These are phyloP conservation scores for Platypus cylindrus DNA, from an alignment of 2,888 invertebrate genomes.

Conservation along the genomic window DNA sequence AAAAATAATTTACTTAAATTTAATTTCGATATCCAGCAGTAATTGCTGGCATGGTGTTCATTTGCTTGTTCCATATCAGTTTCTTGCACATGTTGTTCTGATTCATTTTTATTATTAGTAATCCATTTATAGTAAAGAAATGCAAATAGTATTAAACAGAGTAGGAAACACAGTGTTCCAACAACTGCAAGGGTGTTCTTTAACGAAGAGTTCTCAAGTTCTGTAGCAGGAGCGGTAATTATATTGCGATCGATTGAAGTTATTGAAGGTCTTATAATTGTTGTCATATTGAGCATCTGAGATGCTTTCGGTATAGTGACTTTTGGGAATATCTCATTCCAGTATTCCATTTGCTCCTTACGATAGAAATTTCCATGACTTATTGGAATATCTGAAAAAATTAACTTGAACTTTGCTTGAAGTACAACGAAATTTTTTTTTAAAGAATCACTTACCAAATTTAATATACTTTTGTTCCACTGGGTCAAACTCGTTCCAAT, in stretches of 20 bases:
- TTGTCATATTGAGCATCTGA: constrained; percentile 13
- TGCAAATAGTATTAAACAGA: constrained; percentile 59
- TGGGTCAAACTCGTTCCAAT: constrained; percentile 75
- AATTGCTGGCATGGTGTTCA: no score
- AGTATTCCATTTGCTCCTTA: constrained; percentile 64
- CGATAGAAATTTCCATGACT: constrained; percentile 62
- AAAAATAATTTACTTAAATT: constrained; percentile 45
- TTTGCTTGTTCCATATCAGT: constrained; percentile 37
- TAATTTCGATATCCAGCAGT: constrained; percentile 30
- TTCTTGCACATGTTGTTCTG: constrained; percentile 25
- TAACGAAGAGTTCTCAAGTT: constrained; percentile 38
- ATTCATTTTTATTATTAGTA: constrained; percentile 37
- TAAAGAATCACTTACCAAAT: constrained; percentile 46
- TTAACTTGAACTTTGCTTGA: no score
- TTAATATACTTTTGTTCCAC: constrained; percentile 64
- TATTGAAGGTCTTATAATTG: constrained; percentile 19
- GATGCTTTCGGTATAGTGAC: constrained; percentile 37
- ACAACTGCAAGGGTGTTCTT: constrained; percentile 50
- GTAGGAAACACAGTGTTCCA: constrained; percentile 56
- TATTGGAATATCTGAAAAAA: constrained; percentile 59
- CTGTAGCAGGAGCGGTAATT: constrained; percentile 30
- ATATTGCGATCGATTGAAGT: constrained; percentile 26
- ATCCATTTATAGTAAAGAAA: constrained; percentile 55
- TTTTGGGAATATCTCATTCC: constrained; percentile 72
- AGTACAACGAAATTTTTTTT: no score